Percentiles rank a stretch among this genome's conserved stretches.
Evolutionary conservation across 2,888 invertebrate genomes (phyloP).

Genomic region (Andrena dorsata): DNA sequence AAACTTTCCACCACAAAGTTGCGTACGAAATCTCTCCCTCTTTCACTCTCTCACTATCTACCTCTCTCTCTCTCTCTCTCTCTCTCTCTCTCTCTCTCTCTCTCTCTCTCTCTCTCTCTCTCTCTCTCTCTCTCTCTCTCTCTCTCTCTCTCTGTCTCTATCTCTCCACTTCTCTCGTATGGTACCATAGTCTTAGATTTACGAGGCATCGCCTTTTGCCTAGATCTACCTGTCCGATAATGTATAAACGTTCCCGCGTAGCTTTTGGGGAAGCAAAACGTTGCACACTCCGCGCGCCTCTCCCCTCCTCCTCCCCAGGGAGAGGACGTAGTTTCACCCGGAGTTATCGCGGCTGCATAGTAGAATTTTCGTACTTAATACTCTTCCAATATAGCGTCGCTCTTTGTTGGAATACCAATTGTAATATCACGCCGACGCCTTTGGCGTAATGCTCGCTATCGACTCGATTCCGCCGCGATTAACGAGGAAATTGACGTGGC

Average conservation of each 20-base stretch:
- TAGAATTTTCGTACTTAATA: constrained; percentile 59
- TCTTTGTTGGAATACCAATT: constrained; percentile 35
- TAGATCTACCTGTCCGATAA: constrained; percentile 58
- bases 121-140: neutral
- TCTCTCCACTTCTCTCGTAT: constrained; percentile 14
- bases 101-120: neutral
- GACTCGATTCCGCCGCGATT: constrained; percentile 27
- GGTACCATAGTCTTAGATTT: constrained; percentile 53
- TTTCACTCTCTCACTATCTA: constrained; percentile 4
- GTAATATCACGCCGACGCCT: constrained; percentile 17
- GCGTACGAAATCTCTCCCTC: constrained; percentile 5
- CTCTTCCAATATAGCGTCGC: constrained; percentile 36
- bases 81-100: constrained; percentile 8
- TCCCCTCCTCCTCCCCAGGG: constrained; percentile 41
- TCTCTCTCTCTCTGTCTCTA: neutral
- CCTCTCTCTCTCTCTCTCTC: constrained; percentile 7
- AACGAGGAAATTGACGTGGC: constrained; percentile 13
- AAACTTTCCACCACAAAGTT: neutral
- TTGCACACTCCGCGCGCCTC: constrained; percentile 20
- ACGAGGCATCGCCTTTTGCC: constrained; percentile 59
- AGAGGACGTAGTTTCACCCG: constrained; percentile 54
- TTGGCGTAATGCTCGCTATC: constrained; percentile 39
- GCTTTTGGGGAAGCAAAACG: constrained; percentile 50
- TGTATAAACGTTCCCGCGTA: constrained; percentile 51
- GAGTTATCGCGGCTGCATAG: constrained; percentile 55